These are phyloP conservation scores for Pediacus dermestoides DNA, from an alignment of 2,888 invertebrate species.

Conservation along the genomic window DNA sequence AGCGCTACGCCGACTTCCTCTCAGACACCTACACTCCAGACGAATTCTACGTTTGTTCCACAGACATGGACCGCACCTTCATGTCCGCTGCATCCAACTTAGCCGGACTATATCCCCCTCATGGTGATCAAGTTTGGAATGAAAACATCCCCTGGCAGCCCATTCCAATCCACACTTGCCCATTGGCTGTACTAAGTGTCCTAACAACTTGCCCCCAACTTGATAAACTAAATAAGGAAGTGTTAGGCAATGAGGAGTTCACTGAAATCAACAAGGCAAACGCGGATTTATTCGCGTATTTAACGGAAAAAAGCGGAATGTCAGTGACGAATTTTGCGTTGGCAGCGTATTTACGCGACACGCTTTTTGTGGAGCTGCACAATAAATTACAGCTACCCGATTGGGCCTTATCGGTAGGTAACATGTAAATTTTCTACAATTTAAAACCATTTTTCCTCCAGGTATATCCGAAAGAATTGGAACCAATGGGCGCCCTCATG, in stretches of 20 bases:
- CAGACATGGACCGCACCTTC: constrained; percentile 80
- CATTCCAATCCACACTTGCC: constrained; percentile 66
- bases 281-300: constrained; percentile 57
- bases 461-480: too few relatives aligned
- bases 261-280: too few relatives aligned
- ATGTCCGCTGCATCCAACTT: constrained; percentile 79
- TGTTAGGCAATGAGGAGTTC: constrained; percentile 49
- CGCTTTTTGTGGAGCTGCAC: constrained; percentile 59
- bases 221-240: constrained; percentile 12
- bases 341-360: constrained; percentile 55
- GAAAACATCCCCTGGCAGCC: constrained; percentile 64
- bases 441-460: too few relatives aligned
- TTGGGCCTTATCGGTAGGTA: constrained; percentile 46
- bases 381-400: constrained; percentile 50
- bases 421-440: too few relatives aligned
- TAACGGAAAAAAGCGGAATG: constrained; percentile 59
- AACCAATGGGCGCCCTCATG: too few relatives aligned
- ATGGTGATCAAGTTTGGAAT: constrained; percentile 58
- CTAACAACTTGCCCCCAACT: constrained; percentile 16
- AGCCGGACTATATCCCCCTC: constrained; percentile 69
- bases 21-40: constrained; percentile 52
- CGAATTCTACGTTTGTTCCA: constrained; percentile 61
- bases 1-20: constrained; percentile 62
- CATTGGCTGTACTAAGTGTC: constrained; percentile 44
- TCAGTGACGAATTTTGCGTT: constrained; percentile 53